Percentiles rank a stretch among this genome's conserved stretches.
Evolutionary conservation across 2,113 vertebrate species (phyloP).

Genomic region (Callipepla squamata): DNA sequence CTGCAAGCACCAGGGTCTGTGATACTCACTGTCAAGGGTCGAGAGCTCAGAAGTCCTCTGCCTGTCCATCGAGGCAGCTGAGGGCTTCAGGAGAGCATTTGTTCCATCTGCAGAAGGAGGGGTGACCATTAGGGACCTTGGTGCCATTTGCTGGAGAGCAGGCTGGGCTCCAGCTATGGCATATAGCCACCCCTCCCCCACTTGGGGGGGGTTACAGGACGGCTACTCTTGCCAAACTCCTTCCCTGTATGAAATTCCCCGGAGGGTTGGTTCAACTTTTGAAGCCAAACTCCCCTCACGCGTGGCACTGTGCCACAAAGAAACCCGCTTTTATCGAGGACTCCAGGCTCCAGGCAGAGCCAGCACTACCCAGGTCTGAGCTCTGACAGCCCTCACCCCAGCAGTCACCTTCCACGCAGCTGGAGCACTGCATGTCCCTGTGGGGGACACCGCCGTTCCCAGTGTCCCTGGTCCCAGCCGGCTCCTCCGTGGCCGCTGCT

Average conservation of each 20-base stretch:
- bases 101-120: neutral
- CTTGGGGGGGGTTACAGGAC: neutral
- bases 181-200: accelerated
- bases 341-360: neutral
- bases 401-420: neutral
- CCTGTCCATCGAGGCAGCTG: conserved; percentile 78
- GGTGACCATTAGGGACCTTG: accelerated
- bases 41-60: conserved; percentile 81
- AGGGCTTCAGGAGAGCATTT: conserved; percentile 26
- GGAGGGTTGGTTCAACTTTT: neutral
- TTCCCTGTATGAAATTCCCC: neutral
- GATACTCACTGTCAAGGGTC: conserved; percentile 79
- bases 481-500: neutral
- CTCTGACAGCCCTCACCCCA: neutral
- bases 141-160: accelerated
- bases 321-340: neutral
- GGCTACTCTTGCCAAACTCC: neutral
- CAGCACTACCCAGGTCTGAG: neutral
- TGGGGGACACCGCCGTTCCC: neutral
- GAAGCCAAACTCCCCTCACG: neutral
- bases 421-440: neutral
- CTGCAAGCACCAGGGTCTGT: neutral
- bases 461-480: neutral
- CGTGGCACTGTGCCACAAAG: neutral
- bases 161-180: neutral